Evolutionary conservation across 2,797 vertebrate species (phyloP).

Genomic region (Odontamblyopus rebecca): DNA sequence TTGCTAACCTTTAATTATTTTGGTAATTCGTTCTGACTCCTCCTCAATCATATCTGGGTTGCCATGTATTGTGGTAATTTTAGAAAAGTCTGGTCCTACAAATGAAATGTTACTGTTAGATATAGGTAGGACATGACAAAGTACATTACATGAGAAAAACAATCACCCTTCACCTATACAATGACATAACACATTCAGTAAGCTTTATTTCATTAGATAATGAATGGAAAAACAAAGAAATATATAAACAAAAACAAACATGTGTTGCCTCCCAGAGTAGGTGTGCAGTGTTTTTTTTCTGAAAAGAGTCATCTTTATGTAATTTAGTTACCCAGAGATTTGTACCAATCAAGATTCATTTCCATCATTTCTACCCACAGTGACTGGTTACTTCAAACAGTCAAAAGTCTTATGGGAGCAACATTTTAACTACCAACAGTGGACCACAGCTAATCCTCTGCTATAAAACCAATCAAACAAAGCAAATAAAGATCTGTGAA

Average conservation of each 20-base stretch:
- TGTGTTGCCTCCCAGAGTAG: background rate
- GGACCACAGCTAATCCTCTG: background rate
- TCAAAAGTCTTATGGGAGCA: background rate
- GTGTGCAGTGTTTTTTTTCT: background rate
- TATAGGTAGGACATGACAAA: background rate
- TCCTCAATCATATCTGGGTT: constrained; percentile 61
- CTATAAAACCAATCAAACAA: background rate
- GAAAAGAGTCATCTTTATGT: background rate
- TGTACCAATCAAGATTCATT: too few relatives aligned
- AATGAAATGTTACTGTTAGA: constrained; percentile 21
- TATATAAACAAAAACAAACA: background rate
- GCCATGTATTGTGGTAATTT: constrained; percentile 69
- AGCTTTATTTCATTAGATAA: background rate
- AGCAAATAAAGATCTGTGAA: background rate
- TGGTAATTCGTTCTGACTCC: constrained; percentile 76
- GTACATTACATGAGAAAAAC: background rate
- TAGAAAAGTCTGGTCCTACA: constrained; percentile 75
- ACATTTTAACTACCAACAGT: background rate
- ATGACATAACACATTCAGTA: background rate
- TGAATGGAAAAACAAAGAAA: background rate
- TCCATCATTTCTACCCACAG: background rate
- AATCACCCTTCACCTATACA: background rate
- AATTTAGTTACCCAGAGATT: background rate
- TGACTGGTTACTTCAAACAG: background rate
- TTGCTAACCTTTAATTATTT: constrained; percentile 74